Percentiles rank a stretch among this genome's conserved stretches.
Conservation (phyloP, 1,140 invertebrate species). For the Akabosia matsudoensis region DNA sequence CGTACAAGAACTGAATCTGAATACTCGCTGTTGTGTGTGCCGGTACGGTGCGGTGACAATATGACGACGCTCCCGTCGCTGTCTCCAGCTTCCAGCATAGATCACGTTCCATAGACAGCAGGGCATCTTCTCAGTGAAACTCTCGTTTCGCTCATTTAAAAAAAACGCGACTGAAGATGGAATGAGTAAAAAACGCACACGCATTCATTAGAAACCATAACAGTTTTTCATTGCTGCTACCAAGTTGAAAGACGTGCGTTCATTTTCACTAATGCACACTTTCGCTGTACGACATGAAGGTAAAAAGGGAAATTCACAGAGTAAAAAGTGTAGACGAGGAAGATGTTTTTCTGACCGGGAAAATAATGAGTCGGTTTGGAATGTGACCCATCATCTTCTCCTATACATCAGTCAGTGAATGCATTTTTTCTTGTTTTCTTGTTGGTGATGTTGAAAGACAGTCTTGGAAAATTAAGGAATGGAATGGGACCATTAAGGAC, state of each 20-base stretch:
- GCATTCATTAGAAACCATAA: neutral
- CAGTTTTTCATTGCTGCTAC: neutral
- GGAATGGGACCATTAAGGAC: conserved; percentile 5
- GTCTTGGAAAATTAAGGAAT: conserved; percentile 5
- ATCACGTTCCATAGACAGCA: conserved; percentile 19
- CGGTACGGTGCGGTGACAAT: neutral
- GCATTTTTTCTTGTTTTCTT: neutral
- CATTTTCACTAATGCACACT: neutral
- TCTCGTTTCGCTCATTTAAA: neutral
- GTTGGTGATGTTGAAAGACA: neutral
- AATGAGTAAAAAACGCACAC: neutral
- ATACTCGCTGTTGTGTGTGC: neutral
- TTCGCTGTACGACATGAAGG: neutral
- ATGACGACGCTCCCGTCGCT: conserved; percentile 12
- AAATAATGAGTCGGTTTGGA: conserved; percentile 19
- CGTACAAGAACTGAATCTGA: too few relatives aligned
- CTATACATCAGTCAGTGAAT: neutral
- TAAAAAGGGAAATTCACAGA: neutral
- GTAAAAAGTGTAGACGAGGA: neutral
- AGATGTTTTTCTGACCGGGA: neutral
- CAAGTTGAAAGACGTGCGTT: neutral
- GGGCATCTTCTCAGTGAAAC: neutral
- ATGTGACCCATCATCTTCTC: conserved; percentile 13
- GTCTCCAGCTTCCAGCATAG: conserved; percentile 19
- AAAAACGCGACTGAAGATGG: neutral